Conservation (phyloP, 2,888 invertebrate species). For the Synergus itoensis region DNA sequence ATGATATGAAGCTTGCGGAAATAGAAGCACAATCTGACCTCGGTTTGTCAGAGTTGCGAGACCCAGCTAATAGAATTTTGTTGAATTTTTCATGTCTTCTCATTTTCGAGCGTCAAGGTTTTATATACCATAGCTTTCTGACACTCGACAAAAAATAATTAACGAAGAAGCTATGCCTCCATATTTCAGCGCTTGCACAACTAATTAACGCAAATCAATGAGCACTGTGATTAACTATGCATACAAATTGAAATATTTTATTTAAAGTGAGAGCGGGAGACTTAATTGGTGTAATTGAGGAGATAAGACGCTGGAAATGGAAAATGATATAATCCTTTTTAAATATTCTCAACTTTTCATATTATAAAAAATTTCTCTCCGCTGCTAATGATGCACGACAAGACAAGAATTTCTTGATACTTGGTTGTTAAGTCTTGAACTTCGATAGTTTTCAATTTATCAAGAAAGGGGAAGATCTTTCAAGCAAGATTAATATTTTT, state of each 20-base stretch:
- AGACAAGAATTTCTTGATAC: too few relatives aligned
- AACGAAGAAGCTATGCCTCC: constrained; percentile 7
- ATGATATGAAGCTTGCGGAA: not conserved
- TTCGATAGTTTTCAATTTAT: too few relatives aligned
- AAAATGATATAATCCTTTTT: too few relatives aligned
- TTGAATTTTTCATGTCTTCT: constrained; percentile 43
- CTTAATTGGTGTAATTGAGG: too few relatives aligned
- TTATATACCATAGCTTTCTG: constrained; percentile 3
- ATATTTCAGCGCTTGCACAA: not conserved
- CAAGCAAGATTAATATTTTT: too few relatives aligned
- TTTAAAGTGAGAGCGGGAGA: not conserved
- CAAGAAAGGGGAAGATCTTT: too few relatives aligned
- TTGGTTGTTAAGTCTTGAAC: too few relatives aligned
- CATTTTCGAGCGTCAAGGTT: constrained; percentile 11
- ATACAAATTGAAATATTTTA: constrained; percentile 18
- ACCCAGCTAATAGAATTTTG: constrained; percentile 53
- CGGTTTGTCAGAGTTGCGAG: constrained; percentile 43
- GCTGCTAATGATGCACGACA: too few relatives aligned
- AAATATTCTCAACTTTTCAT: too few relatives aligned
- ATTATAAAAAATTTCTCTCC: too few relatives aligned
- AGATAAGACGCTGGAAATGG: too few relatives aligned
- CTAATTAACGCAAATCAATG: constrained; percentile 25
- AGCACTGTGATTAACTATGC: constrained; percentile 5
- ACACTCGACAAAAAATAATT: constrained; percentile 14
- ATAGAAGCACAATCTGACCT: constrained; percentile 41